phyloP scores from a whole-genome alignment of 1,140 invertebrate species.

The Chlorops oryzae region DNA sequence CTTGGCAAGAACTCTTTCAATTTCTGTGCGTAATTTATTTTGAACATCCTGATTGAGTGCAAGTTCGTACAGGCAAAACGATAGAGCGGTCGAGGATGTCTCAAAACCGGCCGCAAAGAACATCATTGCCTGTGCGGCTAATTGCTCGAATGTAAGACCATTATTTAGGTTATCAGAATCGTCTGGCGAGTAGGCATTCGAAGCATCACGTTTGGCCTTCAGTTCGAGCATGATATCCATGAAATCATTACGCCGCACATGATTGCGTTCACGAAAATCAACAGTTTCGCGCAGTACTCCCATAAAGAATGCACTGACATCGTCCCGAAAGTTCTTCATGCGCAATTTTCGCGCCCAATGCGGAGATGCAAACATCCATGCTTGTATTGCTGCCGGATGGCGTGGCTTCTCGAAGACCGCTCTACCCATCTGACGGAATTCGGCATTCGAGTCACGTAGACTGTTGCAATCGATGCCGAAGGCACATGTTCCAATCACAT shows the following conservation, averaged over 20 bases:
- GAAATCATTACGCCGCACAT: conserved; percentile 52
- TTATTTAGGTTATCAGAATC: conserved; percentile 26
- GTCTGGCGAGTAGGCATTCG: too few relatives aligned
- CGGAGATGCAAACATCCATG: conserved; percentile 35
- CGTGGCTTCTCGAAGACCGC: conserved; percentile 29
- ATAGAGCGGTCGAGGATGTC: conserved; percentile 54
- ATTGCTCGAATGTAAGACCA: conserved; percentile 29
- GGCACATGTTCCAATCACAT: conserved; percentile 56
- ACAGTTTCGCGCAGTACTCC: conserved; percentile 50
- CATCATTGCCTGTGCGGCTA: conserved; percentile 41
- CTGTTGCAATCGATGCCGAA: conserved; percentile 57
- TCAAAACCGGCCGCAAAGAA: conserved; percentile 61
- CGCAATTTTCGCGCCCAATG: conserved; percentile 25
- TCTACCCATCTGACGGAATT: conserved; percentile 49
- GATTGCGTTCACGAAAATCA: conserved; percentile 48
- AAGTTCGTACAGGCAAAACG: conserved; percentile 54
- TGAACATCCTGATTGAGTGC: conserved; percentile 58
- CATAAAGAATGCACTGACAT: conserved; percentile 51
- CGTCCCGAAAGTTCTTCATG: conserved; percentile 32
- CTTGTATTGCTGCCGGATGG: conserved; percentile 24
- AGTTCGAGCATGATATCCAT: conserved; percentile 52
- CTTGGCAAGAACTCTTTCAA: conserved; percentile 47
- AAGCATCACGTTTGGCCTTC: conserved; percentile 28
- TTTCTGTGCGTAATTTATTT: conserved; percentile 54
- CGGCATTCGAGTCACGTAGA: conserved; percentile 50